phyloP scores from a whole-genome alignment of 2,888 invertebrate genomes.

The Bugula neritina region DNA sequence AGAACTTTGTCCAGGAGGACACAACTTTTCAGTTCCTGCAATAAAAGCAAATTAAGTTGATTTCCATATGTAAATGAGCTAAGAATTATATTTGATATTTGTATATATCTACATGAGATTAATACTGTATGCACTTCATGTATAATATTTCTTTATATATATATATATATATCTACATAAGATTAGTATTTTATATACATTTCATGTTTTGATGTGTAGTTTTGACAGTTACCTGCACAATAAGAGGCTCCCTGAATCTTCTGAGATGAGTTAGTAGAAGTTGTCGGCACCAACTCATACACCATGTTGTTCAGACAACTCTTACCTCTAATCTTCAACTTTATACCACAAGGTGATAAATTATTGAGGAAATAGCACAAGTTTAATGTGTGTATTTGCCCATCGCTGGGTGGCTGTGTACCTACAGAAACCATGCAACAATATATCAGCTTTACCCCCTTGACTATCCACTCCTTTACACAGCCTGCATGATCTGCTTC shows the following conservation, averaged over 20 bases:
- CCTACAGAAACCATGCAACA: too few relatives aligned
- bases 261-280: not conserved
- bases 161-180: too few relatives aligned
- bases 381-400: constrained; percentile 17
- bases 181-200: too few relatives aligned
- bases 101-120: too few relatives aligned
- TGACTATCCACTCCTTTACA: too few relatives aligned
- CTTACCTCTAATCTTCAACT: constrained; percentile 10
- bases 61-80: too few relatives aligned
- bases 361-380: constrained; percentile 11
- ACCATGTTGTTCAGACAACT: not conserved
- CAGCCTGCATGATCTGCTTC: too few relatives aligned
- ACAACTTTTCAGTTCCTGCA: constrained; percentile 14
- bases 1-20: constrained; percentile 7
- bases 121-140: too few relatives aligned
- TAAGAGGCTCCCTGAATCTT: not conserved
- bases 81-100: too few relatives aligned
- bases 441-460: too few relatives aligned
- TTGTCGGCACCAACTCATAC: constrained; percentile 5
- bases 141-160: too few relatives aligned
- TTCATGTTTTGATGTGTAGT: too few relatives aligned
- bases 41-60: not conserved
- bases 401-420: constrained; percentile 11
- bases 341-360: constrained; percentile 1
- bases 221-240: constrained; percentile 24